Evolutionary conservation across 1,140 invertebrate genomes (phyloP), one percentile per base, ranked within the genome.

Genomic region (Rhyacophila brunnea): DNA sequence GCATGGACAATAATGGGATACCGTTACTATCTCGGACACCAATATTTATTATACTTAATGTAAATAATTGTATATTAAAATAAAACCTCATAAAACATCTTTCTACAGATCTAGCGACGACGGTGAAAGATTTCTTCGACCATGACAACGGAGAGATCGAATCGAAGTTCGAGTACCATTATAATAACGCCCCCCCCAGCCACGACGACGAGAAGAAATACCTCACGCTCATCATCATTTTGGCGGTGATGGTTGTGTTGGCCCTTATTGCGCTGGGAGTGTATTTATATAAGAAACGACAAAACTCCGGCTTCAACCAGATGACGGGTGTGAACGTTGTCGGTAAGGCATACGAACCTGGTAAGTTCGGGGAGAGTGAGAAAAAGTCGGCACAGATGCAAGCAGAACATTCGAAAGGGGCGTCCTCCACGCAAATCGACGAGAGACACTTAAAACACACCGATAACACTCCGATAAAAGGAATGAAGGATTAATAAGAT

Each of bases 171-270:
- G 14, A 45, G 18, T 17, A 17, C 42, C 19, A 35, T 23, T 10
- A 13, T 10, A 14, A 34, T 6, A 42, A 53, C 43, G 23, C 38
- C 6, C 50, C 34, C 5, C 34, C 54, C 10, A n/a, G 11, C 35
- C 17, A 54, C 34, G 14, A 20, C 1, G 44, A 49, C 23, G 49
- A 20, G 42, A 54, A 23, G 7, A 54, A 58, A 9, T 65, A 65
- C 47, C 43, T 65, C 10, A 50, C 42, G 6, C 48, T 65, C 6
- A 46, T 65, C 5, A 36, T 57, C 1, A 44, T 60, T 18, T 38
- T 65, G 17, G 62, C 54, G 2, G 38, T 60, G 2, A 34, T 65
- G n/a, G 53, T 65, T 10, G 38, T 60, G n/a, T 4, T 60, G 13
- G 52, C 62, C 18, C n/a, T 56, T 6, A 47, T 60, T 6, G 55